Conservation (phyloP, 2,888 invertebrate species). For the Panzeria rudis region DNA sequence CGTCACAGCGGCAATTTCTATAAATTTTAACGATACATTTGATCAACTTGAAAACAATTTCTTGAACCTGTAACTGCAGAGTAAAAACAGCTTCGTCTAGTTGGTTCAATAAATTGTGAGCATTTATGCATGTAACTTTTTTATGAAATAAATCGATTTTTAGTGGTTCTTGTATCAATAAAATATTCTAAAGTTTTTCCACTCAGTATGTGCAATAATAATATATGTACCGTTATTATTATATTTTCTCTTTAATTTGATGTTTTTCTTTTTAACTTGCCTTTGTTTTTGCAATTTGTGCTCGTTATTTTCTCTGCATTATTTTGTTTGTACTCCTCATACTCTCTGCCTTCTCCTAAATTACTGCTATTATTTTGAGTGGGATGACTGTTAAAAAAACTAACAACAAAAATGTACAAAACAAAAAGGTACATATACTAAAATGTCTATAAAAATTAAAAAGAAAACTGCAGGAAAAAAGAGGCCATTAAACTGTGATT, state of each 20-base stretch:
- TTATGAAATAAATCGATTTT: constrained; percentile 16
- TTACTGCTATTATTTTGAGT: neutral
- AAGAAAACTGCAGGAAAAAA: constrained; percentile 22
- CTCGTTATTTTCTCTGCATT: constrained; percentile 12
- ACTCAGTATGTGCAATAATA: neutral
- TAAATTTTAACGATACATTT: too few relatives aligned
- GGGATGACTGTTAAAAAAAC: neutral
- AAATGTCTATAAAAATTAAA: constrained; percentile 8
- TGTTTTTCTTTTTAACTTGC: neutral
- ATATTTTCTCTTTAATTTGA: neutral
- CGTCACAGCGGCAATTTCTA: too few relatives aligned
- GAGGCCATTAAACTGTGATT: constrained; percentile 69
- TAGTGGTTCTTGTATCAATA: neutral
- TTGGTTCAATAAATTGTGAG: too few relatives aligned
- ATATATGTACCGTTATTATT: neutral
- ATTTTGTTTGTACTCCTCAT: neutral
- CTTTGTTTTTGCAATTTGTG: constrained; percentile 30
- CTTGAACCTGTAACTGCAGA: too few relatives aligned
- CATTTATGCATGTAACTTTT: neutral
- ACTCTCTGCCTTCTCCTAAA: neutral
- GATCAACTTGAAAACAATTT: too few relatives aligned
- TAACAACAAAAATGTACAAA: constrained; percentile 2
- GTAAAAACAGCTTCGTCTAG: too few relatives aligned
- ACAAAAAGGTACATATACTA: constrained; percentile 18
- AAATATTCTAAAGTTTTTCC: neutral